Conservation (phyloP, 1,140 invertebrate genomes). For the Popillia japonica region DNA sequence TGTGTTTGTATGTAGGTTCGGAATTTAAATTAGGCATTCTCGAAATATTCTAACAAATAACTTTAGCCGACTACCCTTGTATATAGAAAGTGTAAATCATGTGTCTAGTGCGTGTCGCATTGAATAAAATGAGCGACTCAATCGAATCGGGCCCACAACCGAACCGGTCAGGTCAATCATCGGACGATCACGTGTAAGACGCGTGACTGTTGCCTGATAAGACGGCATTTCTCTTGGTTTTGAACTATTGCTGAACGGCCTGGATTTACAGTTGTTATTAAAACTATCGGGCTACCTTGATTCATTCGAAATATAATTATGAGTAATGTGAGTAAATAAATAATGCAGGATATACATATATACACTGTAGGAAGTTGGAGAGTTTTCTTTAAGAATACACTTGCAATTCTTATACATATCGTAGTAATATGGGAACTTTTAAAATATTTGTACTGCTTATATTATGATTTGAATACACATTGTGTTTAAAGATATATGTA, state of each 20-base stretch:
- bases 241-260: not conserved
- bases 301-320: not conserved
- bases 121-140: conserved; percentile 19
- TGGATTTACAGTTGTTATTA: not conserved
- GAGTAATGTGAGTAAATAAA: not conserved
- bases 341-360: too few species aligned
- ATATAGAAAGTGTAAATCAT: conserved; percentile 28
- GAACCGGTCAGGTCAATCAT: conserved; percentile 28
- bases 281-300: not conserved
- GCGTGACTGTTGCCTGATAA: conserved; percentile 19
- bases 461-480: too few species aligned
- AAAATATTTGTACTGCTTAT: too few species aligned
- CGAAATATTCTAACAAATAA: not conserved
- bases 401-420: too few species aligned
- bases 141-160: conserved; percentile 9
- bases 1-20: not conserved
- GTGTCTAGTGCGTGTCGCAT: conserved; percentile 8
- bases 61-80: not conserved
- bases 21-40: too few species aligned
- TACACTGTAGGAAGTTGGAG: too few species aligned
- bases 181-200: conserved; percentile 5
- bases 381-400: too few species aligned
- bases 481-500: too few species aligned
- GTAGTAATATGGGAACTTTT: too few species aligned
- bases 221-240: conserved; percentile 23